These are phyloP conservation scores for Artibeus lituratus DNA, from an alignment of 2,797 vertebrate species.

Conservation along the genomic window DNA sequence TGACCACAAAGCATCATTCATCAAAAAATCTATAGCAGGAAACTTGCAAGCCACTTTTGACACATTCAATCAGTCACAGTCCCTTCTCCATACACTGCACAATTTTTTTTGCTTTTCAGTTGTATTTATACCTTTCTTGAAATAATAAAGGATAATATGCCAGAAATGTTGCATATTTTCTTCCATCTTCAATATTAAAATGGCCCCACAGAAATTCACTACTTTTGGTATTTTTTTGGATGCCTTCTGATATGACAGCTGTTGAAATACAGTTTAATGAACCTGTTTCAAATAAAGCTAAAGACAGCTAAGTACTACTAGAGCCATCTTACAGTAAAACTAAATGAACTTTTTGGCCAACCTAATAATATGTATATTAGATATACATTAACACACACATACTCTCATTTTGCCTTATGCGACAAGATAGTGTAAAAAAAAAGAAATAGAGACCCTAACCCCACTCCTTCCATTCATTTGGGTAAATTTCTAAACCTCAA, in stretches of 20 bases:
- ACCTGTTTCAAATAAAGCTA: neutral
- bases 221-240: neutral
- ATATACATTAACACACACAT: neutral
- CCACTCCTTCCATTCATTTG: neutral
- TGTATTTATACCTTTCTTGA: neutral
- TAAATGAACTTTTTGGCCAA: neutral
- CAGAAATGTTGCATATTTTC: neutral
- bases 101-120: neutral
- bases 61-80: neutral
- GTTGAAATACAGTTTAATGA: neutral
- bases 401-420: neutral
- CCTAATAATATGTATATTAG: neutral
- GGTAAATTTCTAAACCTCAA: neutral
- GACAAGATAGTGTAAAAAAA: neutral
- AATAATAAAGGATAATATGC: neutral
- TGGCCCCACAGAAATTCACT: neutral
- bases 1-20: neutral
- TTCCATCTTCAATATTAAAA: neutral
- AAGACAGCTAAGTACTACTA: neutral
- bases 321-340: neutral
- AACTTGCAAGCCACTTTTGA: neutral
- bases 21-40: neutral
- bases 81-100: neutral
- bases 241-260: neutral
- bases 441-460: neutral